phyloP scores from a whole-genome alignment of 2,888 invertebrate genomes.

The Xestia rhomboidea region DNA sequence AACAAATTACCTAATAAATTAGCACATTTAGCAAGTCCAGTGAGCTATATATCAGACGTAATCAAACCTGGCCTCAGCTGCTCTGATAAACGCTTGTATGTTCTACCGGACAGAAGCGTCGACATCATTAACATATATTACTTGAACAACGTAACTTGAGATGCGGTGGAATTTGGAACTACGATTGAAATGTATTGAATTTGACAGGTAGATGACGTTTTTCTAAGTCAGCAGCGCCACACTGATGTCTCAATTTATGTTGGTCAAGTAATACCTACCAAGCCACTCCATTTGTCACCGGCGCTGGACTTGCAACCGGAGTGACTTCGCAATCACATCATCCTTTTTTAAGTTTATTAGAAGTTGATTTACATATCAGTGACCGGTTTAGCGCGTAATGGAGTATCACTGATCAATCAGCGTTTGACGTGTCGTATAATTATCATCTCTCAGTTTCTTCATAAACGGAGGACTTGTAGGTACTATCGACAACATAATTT shows the following conservation, averaged over 20 bases:
- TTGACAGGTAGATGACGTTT: background rate
- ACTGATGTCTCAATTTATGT: background rate
- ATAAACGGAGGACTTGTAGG: conserved; percentile 67
- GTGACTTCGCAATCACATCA: conserved; percentile 39
- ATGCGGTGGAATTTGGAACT: background rate
- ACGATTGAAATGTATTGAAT: background rate
- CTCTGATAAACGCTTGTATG: conserved; percentile 81
- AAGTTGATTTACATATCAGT: conserved; percentile 70
- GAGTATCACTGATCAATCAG: conserved; percentile 85
- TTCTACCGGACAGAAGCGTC: conserved; percentile 70
- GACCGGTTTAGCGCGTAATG: conserved; percentile 76
- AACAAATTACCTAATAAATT: conserved; percentile 27
- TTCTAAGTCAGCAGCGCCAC: background rate
- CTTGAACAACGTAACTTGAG: background rate
- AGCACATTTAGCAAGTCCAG: conserved; percentile 30
- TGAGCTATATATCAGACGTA: conserved; percentile 81
- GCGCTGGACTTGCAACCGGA: conserved; percentile 41
- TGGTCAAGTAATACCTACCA: conserved; percentile 16
- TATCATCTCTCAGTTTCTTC: conserved; percentile 80
- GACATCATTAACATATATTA: conserved; percentile 41
- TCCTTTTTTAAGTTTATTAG: conserved; percentile 64
- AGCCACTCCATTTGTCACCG: conserved; percentile 70
- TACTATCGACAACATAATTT: conserved; percentile 59
- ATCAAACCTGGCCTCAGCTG: conserved; percentile 80
- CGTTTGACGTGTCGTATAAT: conserved; percentile 84